Evolutionary conservation across 2,888 invertebrate species (phyloP), one percentile per base, ranked within the genome.

Genomic region (Nomada ferruginata): DNA sequence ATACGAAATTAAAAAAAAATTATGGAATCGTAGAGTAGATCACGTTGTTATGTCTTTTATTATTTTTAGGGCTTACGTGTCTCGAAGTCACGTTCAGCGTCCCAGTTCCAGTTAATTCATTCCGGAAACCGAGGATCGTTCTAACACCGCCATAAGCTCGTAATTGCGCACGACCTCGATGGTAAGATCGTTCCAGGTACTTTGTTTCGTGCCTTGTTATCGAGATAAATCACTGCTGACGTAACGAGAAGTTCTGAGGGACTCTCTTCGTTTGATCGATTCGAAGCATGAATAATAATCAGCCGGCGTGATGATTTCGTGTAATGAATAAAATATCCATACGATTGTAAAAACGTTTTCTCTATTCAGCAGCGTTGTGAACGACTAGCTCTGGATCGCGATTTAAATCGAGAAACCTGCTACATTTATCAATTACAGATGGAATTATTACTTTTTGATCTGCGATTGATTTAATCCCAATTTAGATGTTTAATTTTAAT

Each of bases 101-200:
- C 66, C 66, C 47, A 76, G 77, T 61, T 78, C 36, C 53, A 4
- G 66, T 52, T 26, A 61, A 66, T 76, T 70, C 71, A 52, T 72
- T 66, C 76, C 50, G 68, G 68, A 69, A 78, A 66, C 77, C 26
- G 68, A 50, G 66, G 53, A 50, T 55, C 63, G 73, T 65, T 76
- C 47, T 36, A 47, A 68, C 69, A 15, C 57, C 57, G 57, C 36
- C 44, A 57, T 42, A 7, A 26, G 23, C 18, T 36, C 44, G 57
- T 69, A 69, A 69, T 69, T 57, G 57, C 18, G 13, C 36, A 64
- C 55, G 78, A 77, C 79, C 79, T 77, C 69, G 66, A 72, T 80
- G 47, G 50, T 47, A 63, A 63, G 55, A 79, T 79, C n/a, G 44
- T 78, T 78, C 61, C 55, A 80, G 71, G 55, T 64, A 75, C 36